These are phyloP conservation scores for Sitta europaea DNA, from an alignment of 2,113 vertebrate species.

Conservation along the genomic window DNA sequence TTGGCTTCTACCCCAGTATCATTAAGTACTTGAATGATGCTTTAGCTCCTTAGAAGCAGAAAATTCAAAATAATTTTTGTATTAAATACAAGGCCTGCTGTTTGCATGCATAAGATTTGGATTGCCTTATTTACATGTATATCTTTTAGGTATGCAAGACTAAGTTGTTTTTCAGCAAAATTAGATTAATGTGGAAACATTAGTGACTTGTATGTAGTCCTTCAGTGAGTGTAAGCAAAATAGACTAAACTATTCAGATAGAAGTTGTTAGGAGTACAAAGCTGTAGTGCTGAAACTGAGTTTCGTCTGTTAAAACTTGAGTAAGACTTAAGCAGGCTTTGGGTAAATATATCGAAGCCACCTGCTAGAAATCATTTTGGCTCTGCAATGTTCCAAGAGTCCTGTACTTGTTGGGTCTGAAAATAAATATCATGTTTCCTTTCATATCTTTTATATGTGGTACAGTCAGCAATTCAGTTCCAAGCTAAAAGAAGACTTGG, in stretches of 20 bases:
- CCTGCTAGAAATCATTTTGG: constrained; percentile 31
- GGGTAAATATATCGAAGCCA: constrained; percentile 12
- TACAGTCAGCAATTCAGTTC: neutral
- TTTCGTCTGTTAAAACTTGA: neutral
- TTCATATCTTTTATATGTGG: neutral
- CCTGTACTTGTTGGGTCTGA: constrained; percentile 3
- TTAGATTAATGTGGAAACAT: neutral
- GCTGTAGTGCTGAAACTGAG: neutral
- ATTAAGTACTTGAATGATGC: neutral
- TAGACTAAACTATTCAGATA: neutral
- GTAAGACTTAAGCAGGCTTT: neutral
- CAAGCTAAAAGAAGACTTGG: constrained; percentile 45
- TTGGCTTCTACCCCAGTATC: neutral
- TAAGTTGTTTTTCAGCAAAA: neutral
- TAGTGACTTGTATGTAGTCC: neutral
- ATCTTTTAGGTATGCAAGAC: neutral
- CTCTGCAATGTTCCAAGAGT: neutral
- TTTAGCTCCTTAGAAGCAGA: neutral
- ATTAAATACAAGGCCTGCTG: neutral
- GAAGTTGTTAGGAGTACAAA: neutral
- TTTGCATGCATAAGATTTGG: neutral
- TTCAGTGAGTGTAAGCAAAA: neutral
- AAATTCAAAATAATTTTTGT: neutral
- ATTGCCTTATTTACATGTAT: neutral
- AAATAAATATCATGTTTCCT: constrained; percentile 17